Evolutionary conservation across 2,888 invertebrate species (phyloP), one percentile per base, ranked within the genome.

Genomic region (Orthonevra nobilis): DNA sequence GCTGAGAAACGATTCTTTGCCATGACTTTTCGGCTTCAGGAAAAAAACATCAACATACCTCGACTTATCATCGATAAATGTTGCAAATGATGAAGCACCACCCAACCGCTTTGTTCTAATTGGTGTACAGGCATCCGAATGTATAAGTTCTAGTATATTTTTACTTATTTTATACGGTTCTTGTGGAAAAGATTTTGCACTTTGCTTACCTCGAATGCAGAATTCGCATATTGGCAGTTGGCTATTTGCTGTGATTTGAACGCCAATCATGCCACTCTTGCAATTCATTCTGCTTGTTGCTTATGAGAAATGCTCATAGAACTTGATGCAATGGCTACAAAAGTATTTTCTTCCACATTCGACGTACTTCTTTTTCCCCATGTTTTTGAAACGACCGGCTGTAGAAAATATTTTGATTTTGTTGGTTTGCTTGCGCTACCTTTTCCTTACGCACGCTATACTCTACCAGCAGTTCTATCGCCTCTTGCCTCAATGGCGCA

Each of bases 401-500:
- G 20, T 12, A 12, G 6, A 30, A 20, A 48, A 63, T 14, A 9
- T 63, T 40, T 40, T 12, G 9, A 6, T 40, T 14, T 2, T 54
- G 34, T 54, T 54, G 42, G 4, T n/a, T n/a, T n/a, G 23, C 34
- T 26, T 54, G 64, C 0, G 6, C 54, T 12, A 6, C 1, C 40
- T 81, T 81, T 12, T 74, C 66, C 72, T 81, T 81, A 61, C 81
- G 52, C 6, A 64, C 54, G 26, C 73, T 73, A n/a, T 2, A 81
- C 15, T 82, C 81, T 64, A 82, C 81, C 4, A 82, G 20, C 28
- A 82, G 70, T 73, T 82, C 81, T 2, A 82, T 81, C 73, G 58
- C 87, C 86, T 1, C 85, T 77, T 1, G 87, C 84, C 70, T 87
- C 85, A 2, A 87, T 85, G 0, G 86, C 86, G 17, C 84, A 85